Evolutionary conservation across 2,113 vertebrate genomes (phyloP).

Genomic region (Ranitomeya imitator): DNA sequence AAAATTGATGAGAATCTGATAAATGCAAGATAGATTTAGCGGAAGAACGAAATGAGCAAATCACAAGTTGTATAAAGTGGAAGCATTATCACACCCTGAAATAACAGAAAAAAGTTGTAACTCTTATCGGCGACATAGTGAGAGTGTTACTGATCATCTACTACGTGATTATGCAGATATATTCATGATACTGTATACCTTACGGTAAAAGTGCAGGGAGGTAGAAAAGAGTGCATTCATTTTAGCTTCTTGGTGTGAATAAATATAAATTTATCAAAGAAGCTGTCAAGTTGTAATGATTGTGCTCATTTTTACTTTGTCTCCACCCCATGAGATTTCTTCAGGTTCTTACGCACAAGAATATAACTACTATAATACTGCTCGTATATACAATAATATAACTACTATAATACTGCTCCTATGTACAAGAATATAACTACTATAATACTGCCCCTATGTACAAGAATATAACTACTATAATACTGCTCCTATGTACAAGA

Average conservation of each 20-base stretch:
- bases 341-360: background rate
- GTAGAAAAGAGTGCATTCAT: background rate
- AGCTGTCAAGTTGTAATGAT: background rate
- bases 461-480: background rate
- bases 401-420: slow-evolving; percentile 5
- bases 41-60: background rate
- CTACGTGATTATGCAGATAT: background rate
- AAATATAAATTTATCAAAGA: background rate
- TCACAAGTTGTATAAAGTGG: background rate
- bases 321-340: background rate
- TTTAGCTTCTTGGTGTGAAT: background rate
- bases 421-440: background rate
- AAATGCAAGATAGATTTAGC: background rate
- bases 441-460: background rate
- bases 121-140: background rate
- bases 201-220: background rate
- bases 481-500: background rate
- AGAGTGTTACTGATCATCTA: background rate
- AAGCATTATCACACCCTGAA: background rate
- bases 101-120: background rate
- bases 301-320: background rate
- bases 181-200: background rate
- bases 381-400: background rate
- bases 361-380: background rate
- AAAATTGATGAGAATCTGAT: background rate